Base-by-base conservation (phyloP, 2,113 vertebrate species). In the Alectura lathami region DNA sequence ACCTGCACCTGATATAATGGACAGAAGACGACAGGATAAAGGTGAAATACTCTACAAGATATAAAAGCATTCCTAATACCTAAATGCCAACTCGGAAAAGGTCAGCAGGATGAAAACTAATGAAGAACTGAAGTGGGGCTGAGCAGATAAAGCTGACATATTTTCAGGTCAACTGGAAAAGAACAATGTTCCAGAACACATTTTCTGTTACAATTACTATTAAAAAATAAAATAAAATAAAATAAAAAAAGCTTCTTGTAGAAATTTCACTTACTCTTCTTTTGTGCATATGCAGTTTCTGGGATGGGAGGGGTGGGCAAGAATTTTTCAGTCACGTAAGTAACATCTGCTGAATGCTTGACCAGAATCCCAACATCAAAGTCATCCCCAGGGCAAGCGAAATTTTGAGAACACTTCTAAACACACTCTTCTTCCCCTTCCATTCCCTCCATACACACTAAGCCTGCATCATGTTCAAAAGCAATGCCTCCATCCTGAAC, bases 361-460 rank as follows among this genome's bases (percentile, higher is more conserved):
- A 87, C 36, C 18, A 53, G 57, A 84, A 84, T 51, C 6, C 4
- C 6, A 42, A 43, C 10, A 30, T 10, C 34, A 67, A 54, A 32
- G 2, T 1, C 9, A 70, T 48, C 9, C 23, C 13, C 73, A 84
- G 14, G 20, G 17, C 21, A 78, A 91, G 17, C 38, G 59, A 27
- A 91, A 82, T 18, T 29, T 54, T 79, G 26, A 92, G 26, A 59
- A 64, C n/a, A 62, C 22, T 72, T 54, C 47, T 78, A 72, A 27
- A 48, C 0, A 0, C 14, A 8, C 3, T 6, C 38, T 16, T 64
- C 77, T 45, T 62, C 17, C n/a, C n/a, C n/a, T n/a, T 24, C n/a
- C 76, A 7, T 10, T 68, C 15, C 14, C 32, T 66, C 29, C 59
- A 29, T 17, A 60, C 1, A 1, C 8, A n/a, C 4, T 26, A 86